A percentile compares a stretch with the other conserved stretches of the same genome.
Evolutionary conservation across 2,113 vertebrate species (phyloP).

Genomic region (Pica pica): DNA sequence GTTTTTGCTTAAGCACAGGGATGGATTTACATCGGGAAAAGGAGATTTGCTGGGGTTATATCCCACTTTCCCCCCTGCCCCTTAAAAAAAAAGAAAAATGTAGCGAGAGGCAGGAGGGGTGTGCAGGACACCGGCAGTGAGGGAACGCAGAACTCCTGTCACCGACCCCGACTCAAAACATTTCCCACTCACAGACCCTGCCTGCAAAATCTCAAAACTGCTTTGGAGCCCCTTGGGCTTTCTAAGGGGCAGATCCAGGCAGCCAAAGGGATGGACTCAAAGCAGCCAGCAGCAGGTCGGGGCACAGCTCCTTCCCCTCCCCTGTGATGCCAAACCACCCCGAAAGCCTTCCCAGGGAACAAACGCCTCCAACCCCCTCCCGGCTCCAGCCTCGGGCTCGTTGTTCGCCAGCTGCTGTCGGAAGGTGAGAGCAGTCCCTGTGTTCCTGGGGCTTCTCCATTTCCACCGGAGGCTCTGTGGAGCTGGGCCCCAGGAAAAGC

Average conservation of each 20-base stretch:
- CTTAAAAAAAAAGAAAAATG: not conserved
- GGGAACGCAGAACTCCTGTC: not conserved
- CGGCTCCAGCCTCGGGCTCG: not conserved
- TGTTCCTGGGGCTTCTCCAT: not conserved
- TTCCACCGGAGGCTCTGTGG: not conserved
- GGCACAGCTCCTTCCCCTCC: not conserved
- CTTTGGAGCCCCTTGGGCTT: not conserved
- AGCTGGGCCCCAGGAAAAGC: not conserved
- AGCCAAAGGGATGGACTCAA: not conserved
- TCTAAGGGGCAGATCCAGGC: not conserved
- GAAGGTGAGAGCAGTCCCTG: not conserved
- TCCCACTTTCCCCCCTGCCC: not conserved
- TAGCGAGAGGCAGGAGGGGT: not conserved
- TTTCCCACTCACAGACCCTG: not conserved
- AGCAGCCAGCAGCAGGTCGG: not conserved
- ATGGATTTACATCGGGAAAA: not conserved
- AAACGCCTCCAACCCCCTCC: not conserved
- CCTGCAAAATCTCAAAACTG: not conserved
- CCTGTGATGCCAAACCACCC: not conserved
- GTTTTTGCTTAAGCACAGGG: not conserved
- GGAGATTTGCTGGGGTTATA: not conserved
- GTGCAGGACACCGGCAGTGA: not conserved
- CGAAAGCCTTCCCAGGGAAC: fast-evolving
- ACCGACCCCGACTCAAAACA: not conserved
- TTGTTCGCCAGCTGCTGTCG: not conserved